These are phyloP conservation scores for human (Homo sapiens) DNA, from an alignment of 2,113 vertebrate genomes.

Conservation along the genomic window GRCh38 chr11:105475501-105476000, in stretches of 20 bases:
- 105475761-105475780: background rate
- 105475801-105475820: constrained; percentile 36
- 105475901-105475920: background rate
- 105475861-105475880: background rate
- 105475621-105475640: background rate
- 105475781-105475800: constrained; percentile 20
- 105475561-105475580: constrained; percentile 40
- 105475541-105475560: constrained; percentile 26
- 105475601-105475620: background rate
- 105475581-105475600: background rate
- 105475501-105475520: background rate
- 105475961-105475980: background rate
- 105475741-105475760: background rate
- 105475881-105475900: background rate
- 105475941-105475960: background rate
- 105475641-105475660: constrained; percentile 11
- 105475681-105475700: background rate
- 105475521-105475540: background rate
- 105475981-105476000: background rate
- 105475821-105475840: constrained; percentile 6
- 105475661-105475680: constrained; percentile 16
- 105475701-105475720: background rate
- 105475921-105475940: background rate
- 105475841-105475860: background rate
- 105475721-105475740: constrained; percentile 4